phyloP scores from a whole-genome alignment of 2,113 vertebrate genomes.

The Chloropsis hardwickii region DNA sequence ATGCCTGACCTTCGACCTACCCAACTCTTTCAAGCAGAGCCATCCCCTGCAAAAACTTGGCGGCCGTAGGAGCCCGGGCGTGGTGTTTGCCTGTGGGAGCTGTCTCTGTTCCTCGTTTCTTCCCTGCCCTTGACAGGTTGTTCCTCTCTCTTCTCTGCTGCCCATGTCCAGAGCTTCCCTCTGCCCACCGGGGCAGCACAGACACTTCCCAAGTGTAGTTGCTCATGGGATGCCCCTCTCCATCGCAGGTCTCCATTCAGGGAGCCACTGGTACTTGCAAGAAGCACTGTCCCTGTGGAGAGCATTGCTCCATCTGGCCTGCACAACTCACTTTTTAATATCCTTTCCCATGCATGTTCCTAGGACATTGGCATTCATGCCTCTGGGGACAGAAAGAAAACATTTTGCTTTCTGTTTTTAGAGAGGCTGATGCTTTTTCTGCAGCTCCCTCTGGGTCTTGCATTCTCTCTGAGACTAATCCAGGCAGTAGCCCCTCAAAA shows the following conservation, averaged over 20 bases:
- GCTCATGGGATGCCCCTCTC: background rate
- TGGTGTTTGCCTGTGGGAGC: background rate
- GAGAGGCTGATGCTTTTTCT: constrained; percentile 19
- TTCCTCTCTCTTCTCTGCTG: background rate
- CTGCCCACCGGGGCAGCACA: background rate
- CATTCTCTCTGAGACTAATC: background rate
- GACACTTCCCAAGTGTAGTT: background rate
- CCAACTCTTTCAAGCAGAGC: constrained; percentile 54
- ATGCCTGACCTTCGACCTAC: constrained; percentile 15
- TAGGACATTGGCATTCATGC: background rate
- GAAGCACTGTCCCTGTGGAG: background rate
- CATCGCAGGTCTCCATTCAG: background rate
- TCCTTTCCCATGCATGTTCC: constrained; percentile 17
- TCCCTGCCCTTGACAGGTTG: constrained; percentile 5
- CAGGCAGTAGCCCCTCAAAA: background rate
- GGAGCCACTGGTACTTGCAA: background rate
- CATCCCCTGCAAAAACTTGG: constrained; percentile 38
- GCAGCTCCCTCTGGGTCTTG: background rate
- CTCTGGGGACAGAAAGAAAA: constrained; percentile 33
- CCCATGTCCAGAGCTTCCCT: background rate
- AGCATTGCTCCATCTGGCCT: background rate
- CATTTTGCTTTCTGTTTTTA: constrained; percentile 34
- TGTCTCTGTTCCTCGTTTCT: background rate
- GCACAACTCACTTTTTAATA: background rate
- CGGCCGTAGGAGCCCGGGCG: background rate